Evolutionary conservation across 2,888 invertebrate genomes (phyloP), one percentile per base, ranked within the genome.

Genomic region (Baccha elongata): DNA sequence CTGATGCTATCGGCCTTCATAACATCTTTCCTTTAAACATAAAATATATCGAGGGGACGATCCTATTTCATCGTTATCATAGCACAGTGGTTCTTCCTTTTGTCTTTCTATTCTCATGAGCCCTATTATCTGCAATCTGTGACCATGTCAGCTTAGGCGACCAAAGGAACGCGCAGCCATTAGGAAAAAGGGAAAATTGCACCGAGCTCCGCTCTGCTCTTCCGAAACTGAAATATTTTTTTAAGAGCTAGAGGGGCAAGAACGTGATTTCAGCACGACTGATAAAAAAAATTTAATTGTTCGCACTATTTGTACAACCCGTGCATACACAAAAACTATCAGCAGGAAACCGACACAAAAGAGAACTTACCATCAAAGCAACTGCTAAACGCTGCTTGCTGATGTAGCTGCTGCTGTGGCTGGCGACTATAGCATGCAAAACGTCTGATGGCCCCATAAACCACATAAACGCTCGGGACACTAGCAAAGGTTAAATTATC

Each of bases 401-500:
- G 46, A 10, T 32, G 21, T 19, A 21, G 73, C 52, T 64, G 19
- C 71, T 40, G 69, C 32, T 62, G 52, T 26, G 35, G 50, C 23
- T 50, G 75, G 55, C 26, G 69, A 53, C 50, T 71, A 44, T 32
- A 29, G 62, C 62, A 73, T 68, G 46, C 68, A 74, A 75, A 81
- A 58, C 32, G 71, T 72, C 67, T 75, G 76, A 81, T 81, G 76
- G 76, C 44, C 76, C 67, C 76, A 81, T 81, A 81, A 81, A 81
- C 81, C 81, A 81, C 76, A 81, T 81, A 72, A 81, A 76, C 71
- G 81, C 76, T 72, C 60, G 76, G 81, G 76, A 81, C 81, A 81
- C 81, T 64, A 13, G 81, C 71, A 81, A 76, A 81, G 76, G 81
- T 76, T 81, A 81, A 81, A 81, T 76, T 81, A 81, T 81, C 81